These are phyloP conservation scores for Drosophila tripunctata DNA, from an alignment of 2,888 invertebrate species.

Conservation along the genomic window DNA sequence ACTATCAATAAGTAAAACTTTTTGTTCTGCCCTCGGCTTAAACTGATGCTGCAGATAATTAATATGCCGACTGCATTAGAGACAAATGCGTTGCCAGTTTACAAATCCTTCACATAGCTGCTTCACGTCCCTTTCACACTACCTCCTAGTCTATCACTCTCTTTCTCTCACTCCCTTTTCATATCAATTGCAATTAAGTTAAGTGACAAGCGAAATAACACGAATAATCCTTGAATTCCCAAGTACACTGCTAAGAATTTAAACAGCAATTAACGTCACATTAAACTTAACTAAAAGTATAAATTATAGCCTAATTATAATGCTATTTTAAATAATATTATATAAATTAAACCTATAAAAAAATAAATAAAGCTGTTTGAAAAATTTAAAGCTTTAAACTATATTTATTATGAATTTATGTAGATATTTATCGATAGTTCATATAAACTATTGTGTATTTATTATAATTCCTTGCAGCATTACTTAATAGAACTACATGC, in stretches of 20 bases:
- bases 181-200: conserved; percentile 70
- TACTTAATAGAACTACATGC: too few relatives aligned
- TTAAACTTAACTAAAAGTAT: background rate
- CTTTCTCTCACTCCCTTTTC: background rate
- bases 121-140: background rate
- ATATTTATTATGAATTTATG: too few relatives aligned
- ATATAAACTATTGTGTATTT: background rate
- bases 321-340: background rate
- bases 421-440: background rate
- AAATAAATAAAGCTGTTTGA: too few relatives aligned
- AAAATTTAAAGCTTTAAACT: too few relatives aligned
- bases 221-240: conserved; percentile 13
- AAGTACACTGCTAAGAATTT: conserved; percentile 1
- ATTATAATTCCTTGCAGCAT: background rate
- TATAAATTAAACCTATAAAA: background rate
- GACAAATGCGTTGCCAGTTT: conserved; percentile 24
- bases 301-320: background rate
- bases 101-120: conserved; percentile 31
- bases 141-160: background rate
- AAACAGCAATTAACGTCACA: conserved; percentile 18
- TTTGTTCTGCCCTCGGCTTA: conserved; percentile 2
- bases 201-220: conserved; percentile 68
- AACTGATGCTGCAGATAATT: conserved; percentile 68
- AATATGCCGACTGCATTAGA: conserved; percentile 67
- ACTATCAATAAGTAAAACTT: background rate